A percentile compares a stretch with the other conserved stretches of the same genome.
Conservation (phyloP, 2,888 invertebrate species). For the Herminia tarsipennalis region DNA sequence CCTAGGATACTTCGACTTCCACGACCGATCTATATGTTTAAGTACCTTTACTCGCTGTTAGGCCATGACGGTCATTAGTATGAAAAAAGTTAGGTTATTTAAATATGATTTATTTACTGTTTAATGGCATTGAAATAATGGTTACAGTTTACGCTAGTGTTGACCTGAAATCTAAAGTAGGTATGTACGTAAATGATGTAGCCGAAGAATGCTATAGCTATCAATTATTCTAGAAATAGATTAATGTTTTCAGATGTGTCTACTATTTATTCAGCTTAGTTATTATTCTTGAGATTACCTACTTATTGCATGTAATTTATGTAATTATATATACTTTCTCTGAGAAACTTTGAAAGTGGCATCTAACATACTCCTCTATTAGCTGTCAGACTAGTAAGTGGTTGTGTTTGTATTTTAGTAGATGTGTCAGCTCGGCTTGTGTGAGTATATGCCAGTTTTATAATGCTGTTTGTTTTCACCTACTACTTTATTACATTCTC, state of each 20-base stretch:
- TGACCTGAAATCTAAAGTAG: conserved; percentile 10
- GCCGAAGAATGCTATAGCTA: conserved; percentile 2
- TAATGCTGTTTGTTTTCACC: conserved; percentile 56
- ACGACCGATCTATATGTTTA: conserved; percentile 1
- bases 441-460: conserved; percentile 75
- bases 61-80: conserved; percentile 10
- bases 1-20: conserved; percentile 23
- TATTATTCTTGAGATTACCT: conserved; percentile 15
- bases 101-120: conserved; percentile 12
- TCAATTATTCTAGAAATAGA: conserved; percentile 20
- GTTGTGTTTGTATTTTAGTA: conserved; percentile 69
- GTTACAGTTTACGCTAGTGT: conserved; percentile 13
- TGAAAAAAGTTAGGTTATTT: conserved; percentile 14
- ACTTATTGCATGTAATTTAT: conserved; percentile 44
- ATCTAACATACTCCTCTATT: conserved; percentile 43
- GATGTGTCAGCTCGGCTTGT: conserved; percentile 72
- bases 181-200: conserved; percentile 12
- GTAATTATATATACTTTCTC: conserved; percentile 54
- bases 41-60: background rate
- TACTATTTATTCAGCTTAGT: conserved; percentile 21
- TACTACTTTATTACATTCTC: conserved; percentile 33
- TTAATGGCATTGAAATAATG: conserved; percentile 17
- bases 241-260: conserved; percentile 13
- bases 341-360: conserved; percentile 55
- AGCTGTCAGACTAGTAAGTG: conserved; percentile 56